Evolutionary conservation across 2,888 invertebrate species (phyloP).

Genomic region (Plagodis dolabraria): DNA sequence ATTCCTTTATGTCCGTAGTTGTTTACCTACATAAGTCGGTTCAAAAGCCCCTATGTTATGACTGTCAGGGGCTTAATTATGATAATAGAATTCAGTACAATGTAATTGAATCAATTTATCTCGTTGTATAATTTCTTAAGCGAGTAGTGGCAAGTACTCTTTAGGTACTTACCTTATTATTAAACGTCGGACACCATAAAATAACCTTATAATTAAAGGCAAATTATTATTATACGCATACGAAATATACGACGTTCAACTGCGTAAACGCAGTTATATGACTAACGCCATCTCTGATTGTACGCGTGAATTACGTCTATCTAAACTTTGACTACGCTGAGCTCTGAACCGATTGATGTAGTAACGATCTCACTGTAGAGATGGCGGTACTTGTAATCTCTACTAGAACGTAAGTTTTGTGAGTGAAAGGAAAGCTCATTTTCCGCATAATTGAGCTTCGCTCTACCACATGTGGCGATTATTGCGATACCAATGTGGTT

Average conservation of each 20-base stretch:
- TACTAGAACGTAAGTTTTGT: background rate
- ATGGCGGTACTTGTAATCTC: constrained; percentile 24
- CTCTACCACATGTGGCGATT: constrained; percentile 14
- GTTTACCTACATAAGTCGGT: background rate
- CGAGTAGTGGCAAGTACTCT: too few relatives aligned
- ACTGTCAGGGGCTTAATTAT: background rate
- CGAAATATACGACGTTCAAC: background rate
- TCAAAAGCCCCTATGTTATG: background rate
- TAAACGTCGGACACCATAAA: too few relatives aligned
- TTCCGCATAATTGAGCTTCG: constrained; percentile 20
- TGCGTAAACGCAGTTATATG: background rate
- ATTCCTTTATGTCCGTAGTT: too few relatives aligned
- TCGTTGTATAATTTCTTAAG: too few relatives aligned
- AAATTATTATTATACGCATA: background rate
- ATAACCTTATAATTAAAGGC: background rate
- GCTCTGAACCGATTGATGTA: background rate
- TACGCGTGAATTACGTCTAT: constrained; percentile 11
- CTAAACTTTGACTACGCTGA: background rate
- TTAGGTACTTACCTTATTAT: background rate
- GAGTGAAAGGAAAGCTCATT: constrained; percentile 28
- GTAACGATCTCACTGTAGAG: constrained; percentile 10
- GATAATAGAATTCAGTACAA: background rate
- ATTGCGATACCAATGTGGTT: constrained; percentile 19
- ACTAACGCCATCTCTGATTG: constrained; percentile 31
- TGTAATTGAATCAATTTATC: background rate